These are phyloP conservation scores for Sinella curviseta DNA, from an alignment of 1,140 invertebrate species.

Conservation along the genomic window DNA sequence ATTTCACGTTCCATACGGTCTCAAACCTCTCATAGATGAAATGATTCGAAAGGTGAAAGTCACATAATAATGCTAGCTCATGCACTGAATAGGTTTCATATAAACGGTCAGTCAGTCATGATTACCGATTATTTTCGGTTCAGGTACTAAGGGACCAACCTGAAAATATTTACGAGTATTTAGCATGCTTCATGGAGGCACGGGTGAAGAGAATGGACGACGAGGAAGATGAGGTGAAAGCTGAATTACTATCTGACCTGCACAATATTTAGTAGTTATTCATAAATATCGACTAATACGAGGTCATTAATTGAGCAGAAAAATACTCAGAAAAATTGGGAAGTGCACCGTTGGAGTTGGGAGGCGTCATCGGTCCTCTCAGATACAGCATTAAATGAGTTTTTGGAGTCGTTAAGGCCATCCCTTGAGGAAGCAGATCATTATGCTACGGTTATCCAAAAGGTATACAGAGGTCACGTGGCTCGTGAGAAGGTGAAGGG, in stretches of 20 bases:
- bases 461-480: neutral
- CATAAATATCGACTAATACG: neutral
- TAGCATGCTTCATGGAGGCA: constrained; percentile 30
- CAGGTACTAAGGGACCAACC: constrained; percentile 36
- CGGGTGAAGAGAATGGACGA: neutral
- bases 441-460: constrained; percentile 33
- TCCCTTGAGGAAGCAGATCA: neutral
- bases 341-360: neutral
- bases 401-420: neutral
- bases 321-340: constrained; percentile 4
- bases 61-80: neutral
- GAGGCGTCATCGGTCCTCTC: neutral
- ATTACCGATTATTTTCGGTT: neutral
- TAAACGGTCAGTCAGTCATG: neutral
- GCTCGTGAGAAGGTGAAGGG: neutral
- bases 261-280: neutral
- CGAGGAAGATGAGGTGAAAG: neutral
- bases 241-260: neutral
- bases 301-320: too few relatives aligned
- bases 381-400: neutral
- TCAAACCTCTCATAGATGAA: constrained; percentile 38
- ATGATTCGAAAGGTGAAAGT: constrained; percentile 12
- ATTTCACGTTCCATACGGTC: constrained; percentile 33
- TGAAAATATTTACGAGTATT: constrained; percentile 29
- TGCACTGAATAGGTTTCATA: neutral